Conservation (phyloP, 2,888 invertebrate genomes). For the Loripinus fragilis region DNA sequence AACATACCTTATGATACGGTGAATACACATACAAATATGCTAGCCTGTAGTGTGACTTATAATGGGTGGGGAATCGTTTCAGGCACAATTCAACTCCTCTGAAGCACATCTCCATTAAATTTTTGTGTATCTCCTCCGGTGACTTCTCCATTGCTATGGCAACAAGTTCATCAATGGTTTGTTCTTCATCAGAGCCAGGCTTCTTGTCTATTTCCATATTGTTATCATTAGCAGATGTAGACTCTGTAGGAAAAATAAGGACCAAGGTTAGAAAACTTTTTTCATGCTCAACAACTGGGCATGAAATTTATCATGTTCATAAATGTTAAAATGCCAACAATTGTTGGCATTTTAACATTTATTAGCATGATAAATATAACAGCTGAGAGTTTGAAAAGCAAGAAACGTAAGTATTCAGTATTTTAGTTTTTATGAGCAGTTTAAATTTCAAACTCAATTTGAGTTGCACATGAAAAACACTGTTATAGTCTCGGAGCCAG, state of each 20-base stretch:
- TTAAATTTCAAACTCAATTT: no score
- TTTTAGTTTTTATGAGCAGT: no score
- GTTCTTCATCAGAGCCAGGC: background rate
- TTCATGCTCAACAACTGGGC: no score
- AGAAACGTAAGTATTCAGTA: no score
- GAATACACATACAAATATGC: conserved; percentile 89
- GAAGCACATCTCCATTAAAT: conserved; percentile 88
- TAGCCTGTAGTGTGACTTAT: conserved; percentile 95
- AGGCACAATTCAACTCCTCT: conserved; percentile 90
- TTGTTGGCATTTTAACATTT: no score
- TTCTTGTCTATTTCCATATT: background rate
- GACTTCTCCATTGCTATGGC: conserved; percentile 38
- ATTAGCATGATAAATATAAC: no score
- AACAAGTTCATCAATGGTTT: conserved; percentile 29
- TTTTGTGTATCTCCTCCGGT: conserved; percentile 44
- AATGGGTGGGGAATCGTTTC: conserved; percentile 94
- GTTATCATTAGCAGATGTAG: background rate
- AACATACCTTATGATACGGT: conserved; percentile 66
- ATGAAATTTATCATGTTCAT: no score
- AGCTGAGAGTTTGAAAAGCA: no score
- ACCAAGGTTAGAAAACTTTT: no score
- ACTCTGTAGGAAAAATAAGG: background rate
- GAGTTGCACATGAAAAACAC: no score
- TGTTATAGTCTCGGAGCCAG: no score
- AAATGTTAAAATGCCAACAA: no score